A percentile compares a stretch with the other conserved stretches of the same genome.
phyloP scores from a whole-genome alignment of 2,797 vertebrate species.

The Protonibea diacanthus region DNA sequence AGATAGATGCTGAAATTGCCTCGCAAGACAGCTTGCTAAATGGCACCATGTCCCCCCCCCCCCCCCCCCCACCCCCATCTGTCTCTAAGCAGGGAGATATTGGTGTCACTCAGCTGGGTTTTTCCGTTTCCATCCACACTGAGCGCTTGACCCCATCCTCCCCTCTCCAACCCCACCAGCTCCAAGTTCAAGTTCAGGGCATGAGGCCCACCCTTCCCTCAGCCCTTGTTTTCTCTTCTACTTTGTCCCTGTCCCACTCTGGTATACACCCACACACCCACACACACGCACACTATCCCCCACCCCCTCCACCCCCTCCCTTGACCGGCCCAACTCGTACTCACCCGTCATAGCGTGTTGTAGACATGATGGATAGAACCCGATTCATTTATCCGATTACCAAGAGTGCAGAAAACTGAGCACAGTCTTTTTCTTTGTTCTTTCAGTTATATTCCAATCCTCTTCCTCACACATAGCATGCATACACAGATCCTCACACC shows the following conservation, averaged over 20 bases:
- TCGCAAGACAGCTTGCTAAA: conserved; percentile 44
- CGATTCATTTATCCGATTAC: conserved; percentile 39
- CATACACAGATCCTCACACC: conserved; percentile 30
- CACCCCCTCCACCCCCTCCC: conserved; percentile 13
- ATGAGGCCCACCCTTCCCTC: conserved; percentile 67
- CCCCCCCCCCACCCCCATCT: conserved; percentile 37
- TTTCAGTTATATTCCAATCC: conserved; percentile 30
- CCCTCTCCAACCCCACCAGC: conserved; percentile 60
- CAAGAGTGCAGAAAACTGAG: conserved; percentile 21
- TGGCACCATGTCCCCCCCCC: conserved; percentile 15
- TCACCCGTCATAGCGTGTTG: conserved; percentile 40
- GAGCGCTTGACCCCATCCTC: conserved; percentile 68
- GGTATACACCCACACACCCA: conserved; percentile 1
- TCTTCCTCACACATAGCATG: conserved; percentile 15
- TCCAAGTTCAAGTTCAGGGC: conserved; percentile 82
- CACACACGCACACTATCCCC: neutral
- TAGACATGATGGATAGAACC: conserved; percentile 50
- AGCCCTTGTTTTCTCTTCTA: conserved; percentile 42
- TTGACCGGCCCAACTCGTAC: conserved; percentile 22
- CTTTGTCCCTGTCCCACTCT: conserved; percentile 42
- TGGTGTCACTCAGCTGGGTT: conserved; percentile 66
- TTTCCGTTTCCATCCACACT: conserved; percentile 49
- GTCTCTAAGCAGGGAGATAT: conserved; percentile 46
- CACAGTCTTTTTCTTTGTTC: conserved; percentile 38
- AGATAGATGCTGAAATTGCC: conserved; percentile 28